These are phyloP conservation scores for rat (Rattus norvegicus) DNA, from an alignment of 2,113 vertebrate species.

Conservation along the genomic window DNA sequence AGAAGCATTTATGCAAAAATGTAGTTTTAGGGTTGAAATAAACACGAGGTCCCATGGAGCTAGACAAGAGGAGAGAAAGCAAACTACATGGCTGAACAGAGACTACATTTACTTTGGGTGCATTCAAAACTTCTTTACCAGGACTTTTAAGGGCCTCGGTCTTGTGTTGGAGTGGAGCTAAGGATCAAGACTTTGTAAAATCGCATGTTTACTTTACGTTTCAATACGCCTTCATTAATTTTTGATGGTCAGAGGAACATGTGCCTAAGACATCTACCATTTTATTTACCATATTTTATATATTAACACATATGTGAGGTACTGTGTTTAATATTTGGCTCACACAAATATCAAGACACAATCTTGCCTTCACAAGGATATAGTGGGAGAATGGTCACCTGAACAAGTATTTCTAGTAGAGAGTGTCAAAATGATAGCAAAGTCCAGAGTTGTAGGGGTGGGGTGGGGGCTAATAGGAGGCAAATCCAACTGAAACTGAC, in stretches of 20 bases:
- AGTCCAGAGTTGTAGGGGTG: background rate
- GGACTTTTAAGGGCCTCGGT: background rate
- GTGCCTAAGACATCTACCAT: background rate
- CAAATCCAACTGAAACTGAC: background rate
- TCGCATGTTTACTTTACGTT: background rate
- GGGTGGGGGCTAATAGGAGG: background rate
- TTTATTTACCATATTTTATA: conserved; percentile 13
- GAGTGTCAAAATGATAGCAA: background rate
- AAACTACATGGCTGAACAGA: background rate
- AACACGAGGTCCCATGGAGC: background rate
- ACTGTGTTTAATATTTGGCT: background rate
- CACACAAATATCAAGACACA: background rate
- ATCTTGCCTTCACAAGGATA: background rate
- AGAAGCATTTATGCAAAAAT: too few species aligned
- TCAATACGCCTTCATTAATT: background rate
- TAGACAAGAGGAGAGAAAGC: background rate
- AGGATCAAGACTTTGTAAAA: conserved; percentile 34
- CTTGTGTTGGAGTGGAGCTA: background rate
- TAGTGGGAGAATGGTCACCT: background rate
- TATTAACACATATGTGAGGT: background rate
- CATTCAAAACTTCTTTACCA: background rate
- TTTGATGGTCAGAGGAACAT: conserved; percentile 23
- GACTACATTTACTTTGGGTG: background rate
- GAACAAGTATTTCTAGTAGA: background rate
- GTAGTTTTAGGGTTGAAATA: background rate